Base-by-base conservation (phyloP, 2,113 vertebrate species). In the Gopherus evgoodei region DNA sequence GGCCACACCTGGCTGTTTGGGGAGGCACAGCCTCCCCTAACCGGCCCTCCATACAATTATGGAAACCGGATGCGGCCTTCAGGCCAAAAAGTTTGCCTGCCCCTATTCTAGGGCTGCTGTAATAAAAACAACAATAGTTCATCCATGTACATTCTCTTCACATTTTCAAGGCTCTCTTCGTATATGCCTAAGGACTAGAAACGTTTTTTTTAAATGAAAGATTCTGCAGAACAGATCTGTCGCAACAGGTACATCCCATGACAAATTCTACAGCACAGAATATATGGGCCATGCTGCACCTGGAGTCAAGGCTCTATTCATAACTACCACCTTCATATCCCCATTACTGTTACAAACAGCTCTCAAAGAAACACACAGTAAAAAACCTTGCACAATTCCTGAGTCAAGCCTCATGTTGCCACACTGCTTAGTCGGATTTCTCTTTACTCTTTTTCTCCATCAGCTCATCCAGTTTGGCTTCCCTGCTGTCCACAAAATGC, bases 351-450 rank as follows among this genome's bases (percentile, higher is more conserved):
- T 49, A 81, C 2, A 8, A 94, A 78, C 16, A 86, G 44, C 81
- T 91, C 57, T 57, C 47, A 54, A 38, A 86, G 12, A 89, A 95
- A 92, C 11, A 35, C 69, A 42, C 3, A 69, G 88, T 86, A 94
- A 88, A 72, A 69, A 65, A 85, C 5, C 49, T 75, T 81, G 29
- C 76, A 8, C 84, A 87, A 84, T 82, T 91, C 69, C 52, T 5
- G 59, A 59, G 31, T 81, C 86, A 86, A 57, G 82, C 27, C 6
- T 90, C 0, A 16, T 59, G 92, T 94, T 87, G 14, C 53, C 38
- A 50, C 29, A n/a, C 50, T 89, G 14, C 31, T 93, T 52, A 0
- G 0, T 12, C 14, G 81, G 31, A 11, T 3, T 72, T 27, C 5
- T 57, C n/a, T 62, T 90, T 49, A 25, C n/a, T 27, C 38, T 75